A percentile compares a stretch with the other conserved stretches of the same genome.
Evolutionary conservation across 2,113 vertebrate species (phyloP).

Genomic region (Gracilinanus agilis): DNA sequence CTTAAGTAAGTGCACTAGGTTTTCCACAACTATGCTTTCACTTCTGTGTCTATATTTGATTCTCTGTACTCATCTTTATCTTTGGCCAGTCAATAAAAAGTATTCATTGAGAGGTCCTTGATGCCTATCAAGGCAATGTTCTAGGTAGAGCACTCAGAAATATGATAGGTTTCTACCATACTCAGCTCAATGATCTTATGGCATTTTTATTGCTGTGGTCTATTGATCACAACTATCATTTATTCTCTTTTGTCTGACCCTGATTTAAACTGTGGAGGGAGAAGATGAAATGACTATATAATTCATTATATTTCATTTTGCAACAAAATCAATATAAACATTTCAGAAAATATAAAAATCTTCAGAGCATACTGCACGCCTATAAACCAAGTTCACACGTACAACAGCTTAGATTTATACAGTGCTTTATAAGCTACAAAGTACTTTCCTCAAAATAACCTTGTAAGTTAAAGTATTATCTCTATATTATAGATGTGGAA

Average conservation of each 20-base stretch:
- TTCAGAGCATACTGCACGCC: background rate
- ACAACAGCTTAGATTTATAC: background rate
- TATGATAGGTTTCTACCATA: background rate
- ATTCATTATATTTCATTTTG: background rate
- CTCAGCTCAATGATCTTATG: background rate
- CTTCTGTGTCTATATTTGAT: background rate
- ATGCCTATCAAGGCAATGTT: background rate
- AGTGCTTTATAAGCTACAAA: background rate
- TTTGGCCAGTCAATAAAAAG: background rate
- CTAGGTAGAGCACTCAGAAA: conserved; percentile 2
- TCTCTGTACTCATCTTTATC: background rate
- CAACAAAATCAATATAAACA: conserved; percentile 38
- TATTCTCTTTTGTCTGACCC: background rate
- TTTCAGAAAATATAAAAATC: conserved; percentile 6
- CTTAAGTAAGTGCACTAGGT: background rate
- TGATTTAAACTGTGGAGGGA: background rate
- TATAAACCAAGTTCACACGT: conserved; percentile 5
- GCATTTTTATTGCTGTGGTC: background rate
- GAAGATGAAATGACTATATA: background rate
- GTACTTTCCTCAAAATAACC: background rate
- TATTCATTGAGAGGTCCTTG: background rate
- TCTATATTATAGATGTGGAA: background rate
- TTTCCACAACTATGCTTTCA: background rate
- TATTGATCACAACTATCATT: background rate
- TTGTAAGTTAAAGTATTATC: background rate